A percentile compares a stretch with the other conserved stretches of the same genome.
phyloP scores from a whole-genome alignment of 2,113 vertebrate genomes.

The Oryzias woworae region DNA sequence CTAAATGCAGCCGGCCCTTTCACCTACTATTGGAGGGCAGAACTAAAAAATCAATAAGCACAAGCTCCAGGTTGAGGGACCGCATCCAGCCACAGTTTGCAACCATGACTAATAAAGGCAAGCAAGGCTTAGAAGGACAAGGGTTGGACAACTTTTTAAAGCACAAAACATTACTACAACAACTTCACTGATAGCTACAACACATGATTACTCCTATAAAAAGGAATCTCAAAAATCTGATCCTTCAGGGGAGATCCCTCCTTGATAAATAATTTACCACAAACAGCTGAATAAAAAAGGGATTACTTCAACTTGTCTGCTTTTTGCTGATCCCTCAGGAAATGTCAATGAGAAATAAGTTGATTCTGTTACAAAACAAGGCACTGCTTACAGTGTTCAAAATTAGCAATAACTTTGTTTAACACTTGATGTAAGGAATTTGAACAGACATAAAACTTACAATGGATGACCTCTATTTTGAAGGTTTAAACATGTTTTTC shows the following conservation, averaged over 20 bases:
- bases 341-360: constrained; percentile 17
- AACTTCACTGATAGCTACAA: constrained; percentile 3
- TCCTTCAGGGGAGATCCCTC: constrained; percentile 13
- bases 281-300: constrained; percentile 10
- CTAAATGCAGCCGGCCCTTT: constrained; percentile 74
- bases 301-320: constrained; percentile 32
- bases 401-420: constrained; percentile 8
- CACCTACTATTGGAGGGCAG: constrained; percentile 54
- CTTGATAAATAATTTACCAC: constrained; percentile 13
- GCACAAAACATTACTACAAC: constrained; percentile 25
- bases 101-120: constrained; percentile 9
- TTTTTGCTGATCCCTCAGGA: constrained; percentile 20
- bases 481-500: neutral
- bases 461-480: neutral
- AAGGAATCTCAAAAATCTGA: constrained; percentile 39
- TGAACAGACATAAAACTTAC: neutral
- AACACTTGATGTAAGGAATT: neutral
- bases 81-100: constrained; percentile 20
- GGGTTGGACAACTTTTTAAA: constrained; percentile 11
- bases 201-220: constrained; percentile 9
- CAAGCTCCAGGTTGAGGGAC: constrained; percentile 22
- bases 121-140: constrained; percentile 1
- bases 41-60: constrained; percentile 72
- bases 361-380: constrained; percentile 24
- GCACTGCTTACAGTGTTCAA: neutral